Conservation (phyloP, 2,113 vertebrate species). For the Pogonocichla stellata region DNA sequence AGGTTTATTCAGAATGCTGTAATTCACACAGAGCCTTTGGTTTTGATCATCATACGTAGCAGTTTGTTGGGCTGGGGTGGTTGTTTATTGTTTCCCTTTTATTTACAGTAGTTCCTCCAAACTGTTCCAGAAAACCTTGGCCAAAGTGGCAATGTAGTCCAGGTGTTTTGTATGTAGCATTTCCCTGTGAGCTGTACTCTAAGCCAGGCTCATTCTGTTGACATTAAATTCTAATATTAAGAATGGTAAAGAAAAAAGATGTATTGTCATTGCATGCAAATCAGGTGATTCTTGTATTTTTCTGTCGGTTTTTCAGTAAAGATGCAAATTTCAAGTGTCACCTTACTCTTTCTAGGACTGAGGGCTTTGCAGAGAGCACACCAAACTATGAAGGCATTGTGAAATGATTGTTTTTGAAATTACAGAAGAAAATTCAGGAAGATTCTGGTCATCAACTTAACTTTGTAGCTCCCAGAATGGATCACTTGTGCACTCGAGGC, state of each 20-base stretch:
- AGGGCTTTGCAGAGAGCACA: background rate
- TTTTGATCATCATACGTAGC: background rate
- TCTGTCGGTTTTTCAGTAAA: background rate
- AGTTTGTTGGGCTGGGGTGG: background rate
- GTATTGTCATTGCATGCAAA: background rate
- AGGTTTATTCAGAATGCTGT: background rate
- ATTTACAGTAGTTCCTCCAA: background rate
- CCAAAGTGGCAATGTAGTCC: background rate
- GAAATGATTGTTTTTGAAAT: background rate
- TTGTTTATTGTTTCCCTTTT: background rate
- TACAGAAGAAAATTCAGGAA: background rate
- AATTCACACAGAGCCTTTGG: background rate
- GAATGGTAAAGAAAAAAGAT: background rate
- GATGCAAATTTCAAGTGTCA: background rate
- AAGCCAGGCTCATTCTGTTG: background rate
- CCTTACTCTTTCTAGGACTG: background rate
- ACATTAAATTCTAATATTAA: background rate
- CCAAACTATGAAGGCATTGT: accelerated
- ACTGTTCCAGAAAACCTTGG: background rate
- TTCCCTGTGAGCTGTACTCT: background rate
- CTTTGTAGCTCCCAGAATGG: background rate
- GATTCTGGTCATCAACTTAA: background rate
- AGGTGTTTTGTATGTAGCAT: background rate
- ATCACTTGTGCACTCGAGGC: background rate
- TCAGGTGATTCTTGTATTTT: background rate